Evolutionary conservation across 2,113 vertebrate species (phyloP).

Genomic region (Microtus richardsoni): DNA sequence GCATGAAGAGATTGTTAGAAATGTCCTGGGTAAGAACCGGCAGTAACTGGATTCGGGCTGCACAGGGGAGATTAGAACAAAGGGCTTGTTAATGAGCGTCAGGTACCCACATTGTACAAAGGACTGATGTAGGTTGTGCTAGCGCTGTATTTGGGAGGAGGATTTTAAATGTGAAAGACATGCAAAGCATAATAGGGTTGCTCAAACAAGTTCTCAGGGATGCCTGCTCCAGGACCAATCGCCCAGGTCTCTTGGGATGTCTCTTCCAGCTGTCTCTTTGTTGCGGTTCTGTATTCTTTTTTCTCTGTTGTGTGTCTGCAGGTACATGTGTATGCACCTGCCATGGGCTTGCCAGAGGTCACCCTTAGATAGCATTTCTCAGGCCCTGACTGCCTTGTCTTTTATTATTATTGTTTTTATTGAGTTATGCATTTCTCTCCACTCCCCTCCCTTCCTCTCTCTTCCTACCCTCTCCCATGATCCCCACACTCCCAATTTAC

Average conservation of each 20-base stretch:
- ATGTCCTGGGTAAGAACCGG: constrained; percentile 61
- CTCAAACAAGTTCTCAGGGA: not conserved
- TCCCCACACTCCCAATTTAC: too few species aligned
- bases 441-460: too few species aligned
- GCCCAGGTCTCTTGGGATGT: not conserved
- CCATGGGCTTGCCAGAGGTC: not conserved
- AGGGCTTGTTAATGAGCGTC: constrained; percentile 74
- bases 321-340: not conserved
- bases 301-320: too few species aligned
- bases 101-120: constrained; percentile 33
- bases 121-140: constrained; percentile 36
- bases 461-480: too few species aligned
- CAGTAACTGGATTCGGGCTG: constrained; percentile 39
- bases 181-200: not conserved
- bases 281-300: not conserved
- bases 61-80: constrained; percentile 33
- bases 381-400: not conserved
- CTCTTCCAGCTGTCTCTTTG: not conserved
- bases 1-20: constrained; percentile 57
- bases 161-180: constrained; percentile 44
- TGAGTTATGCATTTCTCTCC: too few species aligned
- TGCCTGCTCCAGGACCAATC: not conserved
- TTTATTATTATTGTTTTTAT: too few species aligned
- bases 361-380: not conserved
- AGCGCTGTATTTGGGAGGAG: constrained; percentile 39